A percentile compares a stretch with the other conserved stretches of the same genome.
These are phyloP conservation scores for Drosophila silvestris DNA, from an alignment of 2,888 invertebrate species.

Conservation along the genomic window DNA sequence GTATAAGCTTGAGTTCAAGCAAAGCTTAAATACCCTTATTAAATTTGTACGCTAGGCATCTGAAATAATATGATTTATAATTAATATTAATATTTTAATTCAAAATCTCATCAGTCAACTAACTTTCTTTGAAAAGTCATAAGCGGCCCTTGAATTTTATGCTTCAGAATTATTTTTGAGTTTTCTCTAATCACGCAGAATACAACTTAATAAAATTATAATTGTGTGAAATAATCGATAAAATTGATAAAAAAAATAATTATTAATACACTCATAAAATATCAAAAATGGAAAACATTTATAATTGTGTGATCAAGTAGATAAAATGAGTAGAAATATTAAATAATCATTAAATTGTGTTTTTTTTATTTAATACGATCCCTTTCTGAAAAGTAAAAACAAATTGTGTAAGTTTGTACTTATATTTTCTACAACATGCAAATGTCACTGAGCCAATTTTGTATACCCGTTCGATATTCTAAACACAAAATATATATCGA, in stretches of 20 bases:
- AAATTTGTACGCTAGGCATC: no score
- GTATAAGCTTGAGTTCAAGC: no score
- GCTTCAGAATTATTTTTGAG: neutral
- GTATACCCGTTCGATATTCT: neutral
- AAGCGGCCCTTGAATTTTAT: neutral
- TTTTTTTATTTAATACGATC: neutral
- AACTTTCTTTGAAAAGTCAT: neutral
- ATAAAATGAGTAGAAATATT: neutral
- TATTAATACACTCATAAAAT: neutral
- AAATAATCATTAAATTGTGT: neutral
- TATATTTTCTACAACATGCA: neutral
- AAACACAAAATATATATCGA: neutral
- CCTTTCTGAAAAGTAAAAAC: neutral
- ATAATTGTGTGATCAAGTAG: neutral
- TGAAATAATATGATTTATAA: neutral
- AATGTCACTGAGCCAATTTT: neutral
- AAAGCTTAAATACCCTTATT: conserved; percentile 3
- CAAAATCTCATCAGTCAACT: neutral
- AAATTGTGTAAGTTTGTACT: neutral
- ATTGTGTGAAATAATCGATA: neutral
- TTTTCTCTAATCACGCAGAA: neutral
- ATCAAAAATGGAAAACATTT: neutral
- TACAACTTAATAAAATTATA: neutral
- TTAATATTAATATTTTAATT: neutral
- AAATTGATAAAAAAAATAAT: neutral